Percentiles rank a stretch among this genome's conserved stretches.
These are phyloP conservation scores for Dicentrarchus labrax DNA, from an alignment of 2,113 vertebrate genomes.

Conservation along the genomic window DNA sequence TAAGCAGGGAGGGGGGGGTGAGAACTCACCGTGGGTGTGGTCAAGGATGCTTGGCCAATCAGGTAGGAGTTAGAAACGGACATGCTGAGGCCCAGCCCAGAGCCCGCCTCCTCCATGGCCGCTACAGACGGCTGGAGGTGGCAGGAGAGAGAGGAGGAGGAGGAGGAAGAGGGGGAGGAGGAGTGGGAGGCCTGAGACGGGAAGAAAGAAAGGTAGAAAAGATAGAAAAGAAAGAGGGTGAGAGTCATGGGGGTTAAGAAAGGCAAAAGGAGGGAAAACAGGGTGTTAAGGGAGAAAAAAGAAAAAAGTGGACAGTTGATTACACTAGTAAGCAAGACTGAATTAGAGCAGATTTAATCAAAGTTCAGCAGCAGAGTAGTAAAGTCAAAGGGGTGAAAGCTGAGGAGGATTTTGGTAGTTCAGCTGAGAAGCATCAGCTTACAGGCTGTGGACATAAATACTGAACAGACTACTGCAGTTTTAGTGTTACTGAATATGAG, in stretches of 20 bases:
- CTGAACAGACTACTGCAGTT: background rate
- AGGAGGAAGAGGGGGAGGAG: slow-evolving; percentile 94
- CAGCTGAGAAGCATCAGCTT: background rate
- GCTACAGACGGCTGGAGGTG: slow-evolving; percentile 93
- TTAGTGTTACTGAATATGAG: background rate
- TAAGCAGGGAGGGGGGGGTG: background rate
- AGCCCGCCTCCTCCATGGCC: slow-evolving; percentile 91
- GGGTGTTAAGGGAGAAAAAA: slow-evolving; percentile 38
- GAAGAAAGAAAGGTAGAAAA: slow-evolving; percentile 22
- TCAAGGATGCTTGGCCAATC: slow-evolving; percentile 94
- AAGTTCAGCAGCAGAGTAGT: slow-evolving; percentile 48
- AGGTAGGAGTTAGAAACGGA: slow-evolving; percentile 99
- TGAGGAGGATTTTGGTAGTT: slow-evolving; percentile 33
- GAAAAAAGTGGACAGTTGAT: slow-evolving; percentile 60
- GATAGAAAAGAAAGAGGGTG: slow-evolving; percentile 27
- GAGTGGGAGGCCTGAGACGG: slow-evolving; percentile 93
- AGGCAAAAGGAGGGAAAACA: slow-evolving; percentile 15
- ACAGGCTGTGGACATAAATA: slow-evolving; percentile 37
- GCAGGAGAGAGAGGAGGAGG: slow-evolving; percentile 90
- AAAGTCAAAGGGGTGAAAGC: slow-evolving; percentile 53
- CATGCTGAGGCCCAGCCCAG: slow-evolving; percentile 95
- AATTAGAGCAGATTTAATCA: slow-evolving; percentile 73
- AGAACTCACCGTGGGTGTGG: slow-evolving; percentile 96
- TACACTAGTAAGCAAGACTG: slow-evolving; percentile 66
- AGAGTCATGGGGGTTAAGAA: slow-evolving; percentile 27